Conservation (phyloP, 2,888 invertebrate species). For the Cantharis rufa region DNA sequence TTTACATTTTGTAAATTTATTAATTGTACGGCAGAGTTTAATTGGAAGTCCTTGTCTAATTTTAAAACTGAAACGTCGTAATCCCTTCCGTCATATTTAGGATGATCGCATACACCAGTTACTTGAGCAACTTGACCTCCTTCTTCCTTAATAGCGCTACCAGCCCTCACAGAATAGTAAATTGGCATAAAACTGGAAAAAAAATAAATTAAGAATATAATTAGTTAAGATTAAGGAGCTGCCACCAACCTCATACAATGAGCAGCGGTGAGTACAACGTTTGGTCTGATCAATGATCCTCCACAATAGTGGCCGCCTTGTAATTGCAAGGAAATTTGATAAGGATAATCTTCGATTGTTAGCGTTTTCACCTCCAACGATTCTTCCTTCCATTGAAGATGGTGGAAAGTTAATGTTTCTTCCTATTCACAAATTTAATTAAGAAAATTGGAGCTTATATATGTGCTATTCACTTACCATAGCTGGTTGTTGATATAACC, state of each 20-base stretch:
- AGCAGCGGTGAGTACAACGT: background rate
- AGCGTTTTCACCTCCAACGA: background rate
- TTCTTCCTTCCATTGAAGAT: background rate
- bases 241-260: background rate
- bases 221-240: background rate
- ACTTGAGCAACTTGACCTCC: background rate
- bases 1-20: background rate
- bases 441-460: background rate
- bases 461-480: too few species aligned
- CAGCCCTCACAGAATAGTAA: background rate
- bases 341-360: background rate
- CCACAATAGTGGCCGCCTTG: background rate
- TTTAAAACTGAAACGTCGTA: background rate
- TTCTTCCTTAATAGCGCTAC: background rate
- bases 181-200: background rate
- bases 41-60: background rate
- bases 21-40: background rate
- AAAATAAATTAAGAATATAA: background rate
- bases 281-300: background rate
- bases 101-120: background rate
- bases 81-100: background rate
- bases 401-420: background rate
- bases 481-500: background rate
- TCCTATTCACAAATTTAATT: background rate
- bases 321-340: background rate